Evolutionary conservation across 2,113 vertebrate species (phyloP).

Genomic region (Noturus placidus): DNA sequence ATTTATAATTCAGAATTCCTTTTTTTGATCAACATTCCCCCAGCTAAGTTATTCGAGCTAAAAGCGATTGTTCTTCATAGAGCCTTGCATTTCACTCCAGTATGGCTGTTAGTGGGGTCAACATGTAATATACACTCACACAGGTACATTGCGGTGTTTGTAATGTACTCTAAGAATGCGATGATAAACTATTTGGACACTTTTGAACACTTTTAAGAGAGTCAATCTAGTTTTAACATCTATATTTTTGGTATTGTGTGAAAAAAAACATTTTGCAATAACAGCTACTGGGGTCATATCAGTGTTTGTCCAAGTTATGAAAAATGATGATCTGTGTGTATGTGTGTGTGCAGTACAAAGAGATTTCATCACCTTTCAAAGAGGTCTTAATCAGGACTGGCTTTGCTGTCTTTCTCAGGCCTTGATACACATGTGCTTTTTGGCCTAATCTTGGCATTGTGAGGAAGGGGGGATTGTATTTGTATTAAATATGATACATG

Average conservation of each 20-base stretch:
- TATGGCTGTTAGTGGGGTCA: constrained; percentile 46
- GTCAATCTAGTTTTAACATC: constrained; percentile 60
- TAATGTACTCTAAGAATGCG: constrained; percentile 53
- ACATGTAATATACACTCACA: constrained; percentile 49
- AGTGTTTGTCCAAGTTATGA: constrained; percentile 48
- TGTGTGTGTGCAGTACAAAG: constrained; percentile 15
- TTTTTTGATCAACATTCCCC: neutral
- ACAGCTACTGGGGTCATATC: constrained; percentile 63
- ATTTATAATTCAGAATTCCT: neutral
- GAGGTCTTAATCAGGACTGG: constrained; percentile 58
- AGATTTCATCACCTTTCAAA: constrained; percentile 42
- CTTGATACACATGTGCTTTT: constrained; percentile 55
- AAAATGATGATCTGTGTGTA: constrained; percentile 49
- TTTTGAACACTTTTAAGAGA: constrained; percentile 55
- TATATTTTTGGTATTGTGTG: constrained; percentile 59
- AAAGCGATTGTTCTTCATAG: neutral
- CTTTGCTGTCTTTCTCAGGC: constrained; percentile 58
- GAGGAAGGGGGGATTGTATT: constrained; percentile 37
- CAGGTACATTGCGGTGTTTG: constrained; percentile 29
- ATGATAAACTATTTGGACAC: constrained; percentile 58
- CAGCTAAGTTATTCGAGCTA: constrained; percentile 4
- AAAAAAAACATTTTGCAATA: constrained; percentile 74
- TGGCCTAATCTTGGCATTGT: constrained; percentile 52
- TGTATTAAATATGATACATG: constrained; percentile 50
- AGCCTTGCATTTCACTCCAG: constrained; percentile 43